Evolutionary conservation across 2,888 invertebrate genomes (phyloP).

Genomic region (Yponomeuta malinellus): DNA sequence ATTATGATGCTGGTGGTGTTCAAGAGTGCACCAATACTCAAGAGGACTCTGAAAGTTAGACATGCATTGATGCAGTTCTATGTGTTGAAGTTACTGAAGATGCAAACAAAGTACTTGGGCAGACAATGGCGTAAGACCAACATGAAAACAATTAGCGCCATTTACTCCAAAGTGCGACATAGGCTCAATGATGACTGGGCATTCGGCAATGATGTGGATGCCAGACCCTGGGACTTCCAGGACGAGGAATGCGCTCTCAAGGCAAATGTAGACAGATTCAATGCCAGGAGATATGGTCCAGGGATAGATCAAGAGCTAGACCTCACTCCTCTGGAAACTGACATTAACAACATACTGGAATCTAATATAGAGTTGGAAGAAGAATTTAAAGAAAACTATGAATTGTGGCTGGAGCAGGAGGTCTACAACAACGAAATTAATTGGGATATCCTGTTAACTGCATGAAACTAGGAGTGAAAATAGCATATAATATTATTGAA

Average conservation of each 20-base stretch:
- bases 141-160: slow-evolving; percentile 99
- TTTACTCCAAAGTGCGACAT: slow-evolving; percentile 97
- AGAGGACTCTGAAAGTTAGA: slow-evolving; percentile 95
- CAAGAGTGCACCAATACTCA: slow-evolving; percentile 98
- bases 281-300: slow-evolving; percentile 90
- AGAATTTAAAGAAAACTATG: slow-evolving; percentile 95
- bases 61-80: slow-evolving; percentile 99
- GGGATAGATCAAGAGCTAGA: slow-evolving; percentile 73
- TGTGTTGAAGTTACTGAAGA: slow-evolving; percentile 97
- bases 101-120: slow-evolving; percentile 99
- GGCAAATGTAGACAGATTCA: slow-evolving; percentile 96
- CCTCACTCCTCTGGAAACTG: slow-evolving; percentile 83
- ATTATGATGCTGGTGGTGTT: slow-evolving; percentile 99
- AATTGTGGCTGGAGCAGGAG: slow-evolving; percentile 96
- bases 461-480: slow-evolving; percentile 19
- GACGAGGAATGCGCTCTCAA: slow-evolving; percentile 97
- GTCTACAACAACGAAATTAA: slow-evolving; percentile 91
- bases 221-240: slow-evolving; percentile 98
- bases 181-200: slow-evolving; percentile 99
- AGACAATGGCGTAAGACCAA: slow-evolving; percentile 99
- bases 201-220: slow-evolving; percentile 98
- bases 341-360: slow-evolving; percentile 88
- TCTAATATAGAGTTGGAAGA: slow-evolving; percentile 88
- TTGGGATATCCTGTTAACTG: slow-evolving; percentile 79
- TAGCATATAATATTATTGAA: neutral